Percentiles rank a stretch among this genome's conserved stretches.
Conservation (phyloP, 1,140 invertebrate species). For the Cheumatopsyche charites region DNA sequence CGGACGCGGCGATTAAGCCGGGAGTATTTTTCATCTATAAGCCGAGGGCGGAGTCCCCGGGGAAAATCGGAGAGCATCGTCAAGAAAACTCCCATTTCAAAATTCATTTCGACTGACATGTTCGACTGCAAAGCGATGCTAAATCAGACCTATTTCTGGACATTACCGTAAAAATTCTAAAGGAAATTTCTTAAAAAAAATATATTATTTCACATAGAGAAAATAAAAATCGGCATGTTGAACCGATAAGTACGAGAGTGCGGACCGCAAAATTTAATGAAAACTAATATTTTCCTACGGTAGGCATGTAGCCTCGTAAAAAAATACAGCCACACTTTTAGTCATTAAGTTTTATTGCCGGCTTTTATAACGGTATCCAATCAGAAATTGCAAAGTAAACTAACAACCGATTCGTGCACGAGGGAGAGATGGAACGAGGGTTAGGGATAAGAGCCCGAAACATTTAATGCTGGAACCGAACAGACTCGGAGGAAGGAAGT, state of each 20-base stretch:
- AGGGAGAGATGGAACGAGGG: background rate
- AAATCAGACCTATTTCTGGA: background rate
- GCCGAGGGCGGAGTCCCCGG: background rate
- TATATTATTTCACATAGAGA: background rate
- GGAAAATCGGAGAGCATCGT: no score
- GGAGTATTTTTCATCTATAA: slow-evolving; percentile 29
- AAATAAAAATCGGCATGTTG: slow-evolving; percentile 17
- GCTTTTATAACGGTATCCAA: slow-evolving; percentile 33
- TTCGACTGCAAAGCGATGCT: background rate
- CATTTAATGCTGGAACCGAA: background rate
- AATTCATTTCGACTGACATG: slow-evolving; percentile 12
- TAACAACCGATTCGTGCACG: background rate
- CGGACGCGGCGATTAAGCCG: slow-evolving; percentile 28
- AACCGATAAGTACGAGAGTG: slow-evolving; percentile 15
- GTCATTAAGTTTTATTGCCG: slow-evolving; percentile 26
- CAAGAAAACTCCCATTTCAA: background rate
- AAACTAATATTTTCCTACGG: slow-evolving; percentile 21
- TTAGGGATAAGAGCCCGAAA: background rate
- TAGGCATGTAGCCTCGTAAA: background rate
- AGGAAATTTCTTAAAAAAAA: background rate
- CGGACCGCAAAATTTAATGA: slow-evolving; percentile 26
- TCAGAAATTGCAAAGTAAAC: slow-evolving; percentile 33
- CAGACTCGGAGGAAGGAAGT: slow-evolving; percentile 11
- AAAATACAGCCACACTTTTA: slow-evolving; percentile 22
- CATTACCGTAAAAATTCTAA: background rate